Evolutionary conservation across 2,113 vertebrate genomes (phyloP).

Genomic region (Channa argus): DNA sequence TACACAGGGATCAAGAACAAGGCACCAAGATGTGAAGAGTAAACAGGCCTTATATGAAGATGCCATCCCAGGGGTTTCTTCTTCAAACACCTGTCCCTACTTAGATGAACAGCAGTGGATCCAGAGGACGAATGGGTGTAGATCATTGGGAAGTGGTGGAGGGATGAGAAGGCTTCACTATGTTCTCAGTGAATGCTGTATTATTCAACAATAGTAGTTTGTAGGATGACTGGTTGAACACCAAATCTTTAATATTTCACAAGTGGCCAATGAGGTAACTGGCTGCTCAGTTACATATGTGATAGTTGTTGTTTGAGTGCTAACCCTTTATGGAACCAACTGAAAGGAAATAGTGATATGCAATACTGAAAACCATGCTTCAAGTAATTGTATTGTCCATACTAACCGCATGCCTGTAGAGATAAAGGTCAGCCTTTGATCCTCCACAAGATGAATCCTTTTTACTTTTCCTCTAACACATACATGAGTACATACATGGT

Average conservation of each 20-base stretch:
- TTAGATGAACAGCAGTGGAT: conserved; percentile 62
- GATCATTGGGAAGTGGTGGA: conserved; percentile 16
- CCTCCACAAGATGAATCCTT: too few relatives aligned
- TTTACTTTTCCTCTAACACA: too few relatives aligned
- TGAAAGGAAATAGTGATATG: too few relatives aligned
- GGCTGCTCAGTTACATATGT: too few relatives aligned
- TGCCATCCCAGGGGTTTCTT: conserved; percentile 55
- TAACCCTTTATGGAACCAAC: too few relatives aligned
- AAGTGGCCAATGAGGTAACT: not conserved
- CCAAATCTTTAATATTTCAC: conserved; percentile 1
- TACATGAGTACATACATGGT: too few relatives aligned
- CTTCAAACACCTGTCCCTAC: conserved; percentile 41
- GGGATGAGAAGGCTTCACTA: not conserved
- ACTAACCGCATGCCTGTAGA: too few relatives aligned
- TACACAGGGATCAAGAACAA: conserved; percentile 5
- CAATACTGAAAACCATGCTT: too few relatives aligned
- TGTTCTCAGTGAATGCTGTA: conserved; percentile 15
- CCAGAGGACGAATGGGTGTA: conserved; percentile 54
- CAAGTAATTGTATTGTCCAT: too few relatives aligned
- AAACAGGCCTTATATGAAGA: conserved; percentile 58
- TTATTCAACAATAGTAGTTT: conserved; percentile 11
- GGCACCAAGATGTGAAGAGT: conserved; percentile 33
- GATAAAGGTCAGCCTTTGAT: too few relatives aligned
- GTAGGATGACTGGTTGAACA: conserved; percentile 5
- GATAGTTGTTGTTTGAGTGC: too few relatives aligned